These are phyloP conservation scores for Pedicia rivosa DNA, from an alignment of 2,888 invertebrate genomes.

Conservation along the genomic window DNA sequence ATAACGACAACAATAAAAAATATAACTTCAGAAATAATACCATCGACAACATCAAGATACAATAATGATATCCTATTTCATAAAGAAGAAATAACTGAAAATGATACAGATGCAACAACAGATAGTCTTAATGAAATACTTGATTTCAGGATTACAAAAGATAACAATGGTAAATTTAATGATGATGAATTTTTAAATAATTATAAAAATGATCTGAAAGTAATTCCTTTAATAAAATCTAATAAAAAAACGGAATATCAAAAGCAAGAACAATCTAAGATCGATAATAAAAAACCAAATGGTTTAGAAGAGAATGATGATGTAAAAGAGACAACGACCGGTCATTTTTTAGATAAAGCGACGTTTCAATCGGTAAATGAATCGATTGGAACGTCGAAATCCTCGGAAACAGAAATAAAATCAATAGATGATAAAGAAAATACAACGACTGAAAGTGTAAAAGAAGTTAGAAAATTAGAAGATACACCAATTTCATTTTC, in stretches of 20 bases:
- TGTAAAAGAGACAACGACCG: conserved; percentile 11
- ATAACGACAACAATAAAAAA: too few relatives aligned
- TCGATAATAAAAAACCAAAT: background rate
- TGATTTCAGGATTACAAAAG: background rate
- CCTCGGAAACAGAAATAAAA: conserved; percentile 8
- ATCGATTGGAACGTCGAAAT: conserved; percentile 13
- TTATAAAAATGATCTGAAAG: conserved; percentile 11
- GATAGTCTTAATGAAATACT: conserved; percentile 8
- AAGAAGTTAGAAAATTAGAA: background rate
- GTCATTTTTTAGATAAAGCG: conserved; percentile 16
- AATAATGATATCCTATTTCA: too few relatives aligned
- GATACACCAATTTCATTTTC: conserved; percentile 31
- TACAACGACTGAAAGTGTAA: background rate
- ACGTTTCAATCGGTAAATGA: conserved; percentile 14
- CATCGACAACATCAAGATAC: conserved; percentile 3
- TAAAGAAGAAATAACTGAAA: background rate
- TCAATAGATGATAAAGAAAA: conserved; percentile 4
- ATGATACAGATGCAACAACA: background rate
- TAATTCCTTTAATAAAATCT: conserved; percentile 11
- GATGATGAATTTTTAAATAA: background rate
- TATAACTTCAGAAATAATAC: background rate
- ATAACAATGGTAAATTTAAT: conserved; percentile 5
- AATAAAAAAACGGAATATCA: conserved; percentile 5
- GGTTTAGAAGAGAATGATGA: conserved; percentile 1
- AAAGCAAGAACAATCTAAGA: too few relatives aligned